Conservation (phyloP, 2,797 vertebrate species). For the Calcarius lapponicus region DNA sequence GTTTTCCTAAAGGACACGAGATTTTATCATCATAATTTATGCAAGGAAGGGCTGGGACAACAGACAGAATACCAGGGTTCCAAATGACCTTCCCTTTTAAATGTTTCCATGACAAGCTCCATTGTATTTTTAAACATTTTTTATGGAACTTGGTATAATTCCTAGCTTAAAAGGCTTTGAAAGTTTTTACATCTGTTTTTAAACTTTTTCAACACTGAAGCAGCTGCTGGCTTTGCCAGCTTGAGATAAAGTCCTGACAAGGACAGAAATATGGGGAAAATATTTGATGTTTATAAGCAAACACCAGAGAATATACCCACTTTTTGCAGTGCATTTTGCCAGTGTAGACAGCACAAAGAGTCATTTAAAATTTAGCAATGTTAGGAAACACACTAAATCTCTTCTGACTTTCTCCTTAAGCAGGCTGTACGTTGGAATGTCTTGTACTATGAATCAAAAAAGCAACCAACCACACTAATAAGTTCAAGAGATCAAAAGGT, state of each 20-base stretch:
- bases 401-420: not conserved
- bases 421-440: not conserved
- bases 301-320: not conserved
- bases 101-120: not conserved
- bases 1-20: not conserved
- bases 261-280: not conserved
- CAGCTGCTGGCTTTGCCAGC: not conserved
- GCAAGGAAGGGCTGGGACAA: not conserved
- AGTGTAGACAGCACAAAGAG: not conserved
- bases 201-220: not conserved
- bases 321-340: not conserved
- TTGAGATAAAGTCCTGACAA: not conserved
- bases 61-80: not conserved
- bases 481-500: not conserved
- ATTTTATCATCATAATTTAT: not conserved
- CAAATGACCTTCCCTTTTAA: not conserved
- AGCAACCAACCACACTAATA: not conserved
- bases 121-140: not conserved
- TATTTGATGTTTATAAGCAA: not conserved
- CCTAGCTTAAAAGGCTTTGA: not conserved
- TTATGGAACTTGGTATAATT: not conserved
- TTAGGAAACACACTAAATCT: not conserved
- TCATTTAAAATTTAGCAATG: not conserved
- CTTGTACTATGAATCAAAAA: not conserved
- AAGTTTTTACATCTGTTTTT: not conserved